These are phyloP conservation scores for Scaptomyza polygonia DNA, from an alignment of 2,888 invertebrate species.

Conservation along the genomic window DNA sequence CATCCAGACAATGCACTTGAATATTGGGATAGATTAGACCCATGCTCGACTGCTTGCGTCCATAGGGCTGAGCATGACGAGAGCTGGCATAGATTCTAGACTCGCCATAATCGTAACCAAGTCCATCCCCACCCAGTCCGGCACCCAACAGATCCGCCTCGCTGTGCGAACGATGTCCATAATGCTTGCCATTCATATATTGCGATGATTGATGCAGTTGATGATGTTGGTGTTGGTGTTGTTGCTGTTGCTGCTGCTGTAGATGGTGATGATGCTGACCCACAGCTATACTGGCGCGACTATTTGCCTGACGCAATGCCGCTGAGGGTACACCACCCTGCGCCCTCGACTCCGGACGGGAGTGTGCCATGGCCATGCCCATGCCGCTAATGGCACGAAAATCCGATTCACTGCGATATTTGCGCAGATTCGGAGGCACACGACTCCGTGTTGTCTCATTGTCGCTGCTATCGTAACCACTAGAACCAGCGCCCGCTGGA, in stretches of 20 bases:
- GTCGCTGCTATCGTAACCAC: conserved; percentile 96
- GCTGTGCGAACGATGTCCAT: conserved; percentile 89
- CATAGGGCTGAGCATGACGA: conserved; percentile 60
- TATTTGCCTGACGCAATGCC: conserved; percentile 89
- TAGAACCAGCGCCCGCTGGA: conserved; percentile 87
- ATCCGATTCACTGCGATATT: conserved; percentile 94
- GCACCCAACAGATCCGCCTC: conserved; percentile 93
- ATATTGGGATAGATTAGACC: conserved; percentile 84
- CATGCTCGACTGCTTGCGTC: conserved; percentile 82
- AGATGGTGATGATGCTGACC: conserved; percentile 77
- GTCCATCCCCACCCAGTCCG: conserved; percentile 81
- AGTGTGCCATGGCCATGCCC: conserved; percentile 71
- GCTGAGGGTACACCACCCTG: conserved; percentile 86
- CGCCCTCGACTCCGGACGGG: conserved; percentile 83
- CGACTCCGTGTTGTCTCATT: conserved; percentile 88
- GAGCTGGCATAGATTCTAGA: conserved; percentile 82
- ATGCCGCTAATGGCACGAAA: conserved; percentile 86
- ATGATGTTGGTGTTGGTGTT: conserved; percentile 63
- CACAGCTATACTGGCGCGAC: conserved; percentile 86
- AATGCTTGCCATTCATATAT: conserved; percentile 82
- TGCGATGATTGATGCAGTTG: conserved; percentile 64
- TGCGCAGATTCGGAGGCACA: conserved; percentile 85
- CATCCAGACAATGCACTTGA: conserved; percentile 89
- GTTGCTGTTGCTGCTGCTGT: conserved; percentile 53
- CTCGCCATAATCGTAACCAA: conserved; percentile 81